phyloP scores from a whole-genome alignment of 2,797 vertebrate species.

The Anguilla obscura region DNA sequence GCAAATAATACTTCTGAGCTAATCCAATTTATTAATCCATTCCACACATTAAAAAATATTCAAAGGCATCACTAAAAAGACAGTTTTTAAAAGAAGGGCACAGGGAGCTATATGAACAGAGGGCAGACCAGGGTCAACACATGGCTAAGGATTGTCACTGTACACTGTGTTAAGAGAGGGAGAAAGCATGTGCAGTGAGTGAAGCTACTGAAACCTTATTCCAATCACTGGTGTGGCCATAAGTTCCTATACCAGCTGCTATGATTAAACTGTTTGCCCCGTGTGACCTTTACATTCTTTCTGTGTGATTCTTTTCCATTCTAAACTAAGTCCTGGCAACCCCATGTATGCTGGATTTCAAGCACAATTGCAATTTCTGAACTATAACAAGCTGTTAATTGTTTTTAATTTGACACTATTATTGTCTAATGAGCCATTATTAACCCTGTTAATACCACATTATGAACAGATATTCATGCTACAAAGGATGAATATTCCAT shows the following conservation, averaged over 20 bases:
- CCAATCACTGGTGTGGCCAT: background rate
- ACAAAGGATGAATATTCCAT: background rate
- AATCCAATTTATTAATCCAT: too few species aligned
- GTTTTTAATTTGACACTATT: background rate
- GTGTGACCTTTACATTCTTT: background rate
- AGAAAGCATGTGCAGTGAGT: background rate
- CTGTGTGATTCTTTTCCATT: background rate
- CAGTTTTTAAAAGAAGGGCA: background rate
- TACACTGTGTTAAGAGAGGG: background rate
- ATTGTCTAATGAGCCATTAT: background rate
- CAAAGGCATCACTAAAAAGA: background rate
- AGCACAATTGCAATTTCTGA: background rate
- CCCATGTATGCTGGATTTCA: background rate
- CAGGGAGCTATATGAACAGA: background rate
- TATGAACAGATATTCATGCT: background rate
- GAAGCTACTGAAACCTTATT: background rate
- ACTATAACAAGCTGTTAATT: background rate
- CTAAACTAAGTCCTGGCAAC: background rate
- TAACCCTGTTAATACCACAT: background rate
- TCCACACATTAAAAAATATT: too few species aligned
- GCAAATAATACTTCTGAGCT: too few species aligned
- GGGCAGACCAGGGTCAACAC: background rate
- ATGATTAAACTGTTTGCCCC: background rate
- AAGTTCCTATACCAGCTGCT: background rate
- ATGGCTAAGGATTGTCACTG: background rate